Conservation (phyloP, 2,113 vertebrate species). For the Lontra canadensis region DNA sequence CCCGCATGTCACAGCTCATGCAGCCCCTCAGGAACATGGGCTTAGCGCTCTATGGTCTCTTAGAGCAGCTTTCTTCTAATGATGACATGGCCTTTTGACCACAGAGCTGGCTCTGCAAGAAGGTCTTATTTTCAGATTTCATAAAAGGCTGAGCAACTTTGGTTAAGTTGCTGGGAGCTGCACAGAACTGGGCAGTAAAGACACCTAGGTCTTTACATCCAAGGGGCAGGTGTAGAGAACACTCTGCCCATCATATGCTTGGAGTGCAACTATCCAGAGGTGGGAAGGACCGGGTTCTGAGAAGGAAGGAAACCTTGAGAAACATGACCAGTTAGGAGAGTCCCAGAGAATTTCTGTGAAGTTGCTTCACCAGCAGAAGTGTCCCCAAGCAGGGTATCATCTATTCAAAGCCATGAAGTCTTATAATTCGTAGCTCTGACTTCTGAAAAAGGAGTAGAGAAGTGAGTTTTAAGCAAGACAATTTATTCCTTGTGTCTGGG, state of each 20-base stretch:
- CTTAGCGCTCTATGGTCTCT: fast-evolving
- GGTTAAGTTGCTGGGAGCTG: conserved; percentile 71
- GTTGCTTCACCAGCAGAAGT: neutral
- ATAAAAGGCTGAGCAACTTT: conserved; percentile 69
- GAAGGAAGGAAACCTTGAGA: conserved; percentile 58
- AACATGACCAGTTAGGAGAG: neutral
- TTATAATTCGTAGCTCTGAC: neutral
- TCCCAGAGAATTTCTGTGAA: neutral
- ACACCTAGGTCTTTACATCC: too few species aligned
- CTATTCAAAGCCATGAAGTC: neutral
- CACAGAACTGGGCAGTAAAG: conserved; percentile 50
- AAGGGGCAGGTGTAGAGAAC: conserved; percentile 54
- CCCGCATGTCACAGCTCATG: neutral
- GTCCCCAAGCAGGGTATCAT: neutral
- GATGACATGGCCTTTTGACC: neutral
- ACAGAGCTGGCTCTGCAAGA: neutral
- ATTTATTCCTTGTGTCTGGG: neutral
- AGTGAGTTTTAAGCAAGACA: neutral
- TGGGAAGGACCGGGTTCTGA: neutral
- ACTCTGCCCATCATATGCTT: conserved; percentile 65
- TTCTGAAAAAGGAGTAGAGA: neutral
- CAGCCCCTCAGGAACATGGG: too few species aligned
- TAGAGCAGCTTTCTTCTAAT: neutral
- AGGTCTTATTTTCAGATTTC: conserved; percentile 68
- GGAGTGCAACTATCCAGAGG: conserved; percentile 58